Conservation (phyloP, 1,140 invertebrate genomes). For the Drosophila guanche region DNA sequence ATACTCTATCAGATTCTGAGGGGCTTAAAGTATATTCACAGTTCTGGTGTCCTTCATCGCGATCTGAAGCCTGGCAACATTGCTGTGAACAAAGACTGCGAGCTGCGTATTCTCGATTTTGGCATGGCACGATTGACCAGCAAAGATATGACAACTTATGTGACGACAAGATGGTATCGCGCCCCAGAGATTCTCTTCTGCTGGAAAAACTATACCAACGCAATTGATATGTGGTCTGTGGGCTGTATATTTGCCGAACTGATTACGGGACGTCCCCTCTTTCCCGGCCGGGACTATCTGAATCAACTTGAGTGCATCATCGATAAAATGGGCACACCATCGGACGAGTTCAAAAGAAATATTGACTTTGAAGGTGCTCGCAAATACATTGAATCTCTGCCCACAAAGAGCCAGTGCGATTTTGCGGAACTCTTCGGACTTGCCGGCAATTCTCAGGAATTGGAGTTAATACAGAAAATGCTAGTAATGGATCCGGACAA, state of each 20-base stretch:
- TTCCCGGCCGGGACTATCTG: slow-evolving; percentile 98
- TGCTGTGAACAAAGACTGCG: slow-evolving; percentile 99
- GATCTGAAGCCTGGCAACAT: slow-evolving; percentile 99
- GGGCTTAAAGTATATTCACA: slow-evolving; percentile 99
- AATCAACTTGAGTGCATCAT: slow-evolving; percentile 97
- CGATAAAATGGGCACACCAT: slow-evolving; percentile 95
- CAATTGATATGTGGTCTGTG: slow-evolving; percentile 99
- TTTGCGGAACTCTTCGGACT: slow-evolving; percentile 94
- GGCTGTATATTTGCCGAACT: slow-evolving; percentile 99
- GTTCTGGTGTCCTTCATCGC: slow-evolving; percentile 99
- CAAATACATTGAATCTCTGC: slow-evolving; percentile 94
- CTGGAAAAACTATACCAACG: slow-evolving; percentile 99
- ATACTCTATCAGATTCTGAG: slow-evolving; percentile 98
- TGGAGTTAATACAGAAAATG: slow-evolving; percentile 97
- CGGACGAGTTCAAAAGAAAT: slow-evolving; percentile 94
- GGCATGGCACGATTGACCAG: slow-evolving; percentile 97
- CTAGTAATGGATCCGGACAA: slow-evolving; percentile 96
- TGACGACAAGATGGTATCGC: slow-evolving; percentile 97
- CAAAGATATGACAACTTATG: slow-evolving; percentile 99
- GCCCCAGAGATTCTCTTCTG: slow-evolving; percentile 99
- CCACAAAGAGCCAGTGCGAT: slow-evolving; percentile 88
- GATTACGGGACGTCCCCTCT: slow-evolving; percentile 93
- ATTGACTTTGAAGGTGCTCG: slow-evolving; percentile 96
- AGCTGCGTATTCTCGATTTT: slow-evolving; percentile 99
- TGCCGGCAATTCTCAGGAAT: slow-evolving; percentile 93